Evolutionary conservation across 2,797 vertebrate species (phyloP).

Genomic region (Crotalus adamanteus): DNA sequence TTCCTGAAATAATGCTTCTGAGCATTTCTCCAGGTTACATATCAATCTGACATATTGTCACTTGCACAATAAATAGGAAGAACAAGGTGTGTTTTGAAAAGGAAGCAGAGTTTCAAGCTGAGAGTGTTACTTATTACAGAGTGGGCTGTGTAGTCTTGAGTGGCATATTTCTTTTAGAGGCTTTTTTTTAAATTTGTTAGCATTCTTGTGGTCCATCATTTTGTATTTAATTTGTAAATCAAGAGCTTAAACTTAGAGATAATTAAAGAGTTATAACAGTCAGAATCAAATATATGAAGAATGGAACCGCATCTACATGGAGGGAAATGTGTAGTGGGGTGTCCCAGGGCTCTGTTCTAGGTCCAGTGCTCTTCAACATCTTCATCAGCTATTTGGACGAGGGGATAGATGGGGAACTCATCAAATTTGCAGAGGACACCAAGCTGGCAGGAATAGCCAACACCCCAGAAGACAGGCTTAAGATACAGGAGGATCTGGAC

Average conservation of each 20-base stretch:
- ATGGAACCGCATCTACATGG: no score
- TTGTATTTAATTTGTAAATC: not conserved
- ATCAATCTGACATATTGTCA: conserved; percentile 30
- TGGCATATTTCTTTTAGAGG: not conserved
- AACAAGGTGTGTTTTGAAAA: conserved; percentile 10
- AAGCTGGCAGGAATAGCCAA: no score
- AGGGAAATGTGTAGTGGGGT: no score
- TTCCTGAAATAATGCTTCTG: conserved; percentile 21
- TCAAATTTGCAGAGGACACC: no score
- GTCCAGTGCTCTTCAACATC: no score
- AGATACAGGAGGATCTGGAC: no score
- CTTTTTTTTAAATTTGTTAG: not conserved
- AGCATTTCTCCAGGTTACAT: conserved; percentile 20
- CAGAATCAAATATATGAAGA: not conserved
- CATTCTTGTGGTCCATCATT: not conserved
- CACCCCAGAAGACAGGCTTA: no score
- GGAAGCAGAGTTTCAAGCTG: not conserved
- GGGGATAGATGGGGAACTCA: no score
- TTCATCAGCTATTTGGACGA: no score
- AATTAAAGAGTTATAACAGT: not conserved
- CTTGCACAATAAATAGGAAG: conserved; percentile 16
- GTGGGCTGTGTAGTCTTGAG: not conserved
- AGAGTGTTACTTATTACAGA: not conserved
- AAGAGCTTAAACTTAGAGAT: not conserved
- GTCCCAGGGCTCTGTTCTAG: no score